Evolutionary conservation across 2,888 invertebrate species (phyloP), one percentile per base, ranked within the genome.

Genomic region (Drosophila diplacantha): DNA sequence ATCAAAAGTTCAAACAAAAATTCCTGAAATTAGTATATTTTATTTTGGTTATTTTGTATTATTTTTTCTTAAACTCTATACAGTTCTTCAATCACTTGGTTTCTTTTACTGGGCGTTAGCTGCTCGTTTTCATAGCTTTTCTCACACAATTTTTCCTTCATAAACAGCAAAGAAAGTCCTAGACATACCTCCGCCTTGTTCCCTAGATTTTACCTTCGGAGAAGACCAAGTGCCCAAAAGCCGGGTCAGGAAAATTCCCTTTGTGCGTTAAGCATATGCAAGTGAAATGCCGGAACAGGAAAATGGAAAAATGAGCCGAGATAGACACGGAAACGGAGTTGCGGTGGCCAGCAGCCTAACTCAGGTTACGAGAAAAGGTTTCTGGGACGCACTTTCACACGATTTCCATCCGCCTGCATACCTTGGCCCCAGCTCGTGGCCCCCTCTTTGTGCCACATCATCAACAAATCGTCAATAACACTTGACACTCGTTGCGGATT

Each of bases 391-490:
- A 49, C 41, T 37, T 58, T 47, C 55, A 14, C 14, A 57, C 59
- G 69, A 81, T 73, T 75, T 72, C 71, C 71, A 76, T 75, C 61
- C 49, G 51, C 61, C 58, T 34, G 56, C 61, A 62, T 52, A 62
- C 47, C 71, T 65, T 71, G 59, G 53, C 64, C 54, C 46, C 62
- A 47, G 52, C 34, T 52, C 29, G 43, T 24, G 26, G 22, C 26
- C 63, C 24, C 24, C 41, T 55, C 73, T 69, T 82, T 82, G 65
- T 74, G 72, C 67, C 66, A 72, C 75, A 74, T 82, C 83, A 80
- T 81, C 83, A 80, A 81, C 83, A 83, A 80, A 83, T 83, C 80
- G 83, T 80, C 80, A 75, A 80, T 80, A 81, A 70, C 75, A 83
- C 75, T 80, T 81, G 83, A 83, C 80, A 83, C 79, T 73, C 69